Evolutionary conservation across 2,888 invertebrate species (phyloP).

Genomic region (Bembecia ichneumoniformis): DNA sequence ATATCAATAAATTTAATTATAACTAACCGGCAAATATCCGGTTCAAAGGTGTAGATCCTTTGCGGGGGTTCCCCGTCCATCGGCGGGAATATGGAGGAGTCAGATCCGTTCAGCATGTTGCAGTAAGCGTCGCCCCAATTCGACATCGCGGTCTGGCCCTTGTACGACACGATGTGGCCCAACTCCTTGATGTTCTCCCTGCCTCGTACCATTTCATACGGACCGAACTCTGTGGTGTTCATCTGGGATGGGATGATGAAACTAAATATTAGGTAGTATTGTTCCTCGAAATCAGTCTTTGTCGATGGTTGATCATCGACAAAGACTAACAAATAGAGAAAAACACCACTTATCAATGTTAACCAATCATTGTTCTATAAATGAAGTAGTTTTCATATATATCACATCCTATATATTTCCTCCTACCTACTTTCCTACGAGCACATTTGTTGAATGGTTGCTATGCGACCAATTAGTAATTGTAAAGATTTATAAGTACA

Average conservation of each 20-base stretch:
- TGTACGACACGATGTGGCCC: conserved; percentile 63
- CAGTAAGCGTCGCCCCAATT: conserved; percentile 59
- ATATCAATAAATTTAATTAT: too few species aligned
- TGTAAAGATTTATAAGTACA: too few species aligned
- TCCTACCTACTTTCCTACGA: too few species aligned
- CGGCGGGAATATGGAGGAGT: conserved; percentile 69
- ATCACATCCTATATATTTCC: too few species aligned
- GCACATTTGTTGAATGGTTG: too few species aligned
- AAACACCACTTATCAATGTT: too few species aligned
- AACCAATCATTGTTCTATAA: too few species aligned
- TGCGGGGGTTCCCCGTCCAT: conserved; percentile 41
- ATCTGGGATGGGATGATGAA: conserved; percentile 35
- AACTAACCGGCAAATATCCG: conserved; percentile 71
- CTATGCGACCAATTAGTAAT: too few species aligned
- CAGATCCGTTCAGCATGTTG: conserved; percentile 69
- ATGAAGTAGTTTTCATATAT: too few species aligned
- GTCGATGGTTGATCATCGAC: too few species aligned
- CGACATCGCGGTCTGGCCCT: conserved; percentile 37
- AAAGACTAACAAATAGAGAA: too few species aligned
- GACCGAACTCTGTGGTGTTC: conserved; percentile 66
- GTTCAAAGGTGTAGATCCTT: conserved; percentile 60
- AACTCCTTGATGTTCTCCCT: conserved; percentile 51
- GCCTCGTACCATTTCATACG: conserved; percentile 70
- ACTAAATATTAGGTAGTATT: background rate
- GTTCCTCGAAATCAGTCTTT: too few species aligned